phyloP scores from a whole-genome alignment of 2,888 invertebrate species.

The Geotrupes spiniger region DNA sequence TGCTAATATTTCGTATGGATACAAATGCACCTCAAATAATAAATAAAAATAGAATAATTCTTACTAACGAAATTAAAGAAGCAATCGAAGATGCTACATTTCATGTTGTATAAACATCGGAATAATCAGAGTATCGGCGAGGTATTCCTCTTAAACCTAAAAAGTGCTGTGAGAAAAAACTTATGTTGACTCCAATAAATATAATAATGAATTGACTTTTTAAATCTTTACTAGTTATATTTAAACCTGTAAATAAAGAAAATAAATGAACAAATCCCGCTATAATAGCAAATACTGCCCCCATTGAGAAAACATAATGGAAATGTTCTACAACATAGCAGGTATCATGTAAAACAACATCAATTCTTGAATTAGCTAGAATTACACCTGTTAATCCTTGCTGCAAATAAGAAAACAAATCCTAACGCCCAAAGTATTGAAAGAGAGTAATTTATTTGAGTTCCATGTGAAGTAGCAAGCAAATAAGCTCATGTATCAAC shows the following conservation, averaged over 20 bases:
- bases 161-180: slow-evolving; percentile 80
- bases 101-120: slow-evolving; percentile 64
- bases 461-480: slow-evolving; percentile 67
- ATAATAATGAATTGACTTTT: slow-evolving; percentile 70
- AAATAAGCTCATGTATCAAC: slow-evolving; percentile 82
- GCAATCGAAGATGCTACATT: slow-evolving; percentile 68
- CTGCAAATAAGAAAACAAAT: slow-evolving; percentile 75
- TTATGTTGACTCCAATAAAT: slow-evolving; percentile 76
- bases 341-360: slow-evolving; percentile 76
- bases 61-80: slow-evolving; percentile 61
- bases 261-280: slow-evolving; percentile 71
- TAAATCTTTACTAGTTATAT: slow-evolving; percentile 57
- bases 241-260: slow-evolving; percentile 63
- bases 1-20: slow-evolving; percentile 54
- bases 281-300: slow-evolving; percentile 77
- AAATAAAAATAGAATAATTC: slow-evolving; percentile 59
- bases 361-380: slow-evolving; percentile 72
- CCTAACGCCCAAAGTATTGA: slow-evolving; percentile 67
- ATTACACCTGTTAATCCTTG: slow-evolving; percentile 70
- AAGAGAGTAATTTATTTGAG: slow-evolving; percentile 59
- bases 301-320: slow-evolving; percentile 78
- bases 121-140: slow-evolving; percentile 73
- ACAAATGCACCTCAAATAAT: slow-evolving; percentile 63
- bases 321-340: slow-evolving; percentile 83
- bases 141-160: slow-evolving; percentile 69